Evolutionary conservation across 2,797 vertebrate genomes (phyloP), one percentile per base, ranked within the genome.

Genomic region (Danio aesculapii): DNA sequence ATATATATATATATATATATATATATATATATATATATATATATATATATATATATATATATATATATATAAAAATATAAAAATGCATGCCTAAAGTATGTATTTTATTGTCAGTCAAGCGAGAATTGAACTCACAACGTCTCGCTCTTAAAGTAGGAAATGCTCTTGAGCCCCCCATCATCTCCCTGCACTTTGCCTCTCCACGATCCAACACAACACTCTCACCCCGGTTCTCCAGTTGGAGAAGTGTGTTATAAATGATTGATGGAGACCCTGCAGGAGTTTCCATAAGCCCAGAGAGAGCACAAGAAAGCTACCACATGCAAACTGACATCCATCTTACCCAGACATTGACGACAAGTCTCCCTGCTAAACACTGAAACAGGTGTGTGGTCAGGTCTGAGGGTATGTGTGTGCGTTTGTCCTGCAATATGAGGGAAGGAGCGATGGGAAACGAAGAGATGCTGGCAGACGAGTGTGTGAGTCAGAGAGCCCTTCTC

Each of bases 401-500:
- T 63, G 13, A 52, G 39, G 19, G 49, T 50, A 61, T 39, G 76
- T 17, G 53, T 14, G 30, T 16, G 68, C 41, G 49, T 6, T 10
- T 8, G 41, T 74, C 69, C 78, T 66, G 78, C 58, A 79, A 41
- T 44, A 66, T 14, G 43, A 66, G 19, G 2, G 30, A 77, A 49
- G 55, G 55, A 57, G 57, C 75, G 55, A 76, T 61, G 19, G 69
- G 73, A 68, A 55, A 39, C 12, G 72, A 75, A 78, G 47, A 68
- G 52, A 79, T 72, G 66, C 71, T 81, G 52, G 74, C 70, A 81
- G 68, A 76, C 72, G 69, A 75, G 74, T 64, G 62, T 68, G 71
- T 84, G 83, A 86, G 83, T 86, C 85, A 83, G 85, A 84, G 81
- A 77, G 84, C 79, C 70, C 83, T 73, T 84, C 77, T 84, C 81